These are phyloP conservation scores for Pagrus major DNA, from an alignment of 2,113 vertebrate genomes.

Conservation along the genomic window DNA sequence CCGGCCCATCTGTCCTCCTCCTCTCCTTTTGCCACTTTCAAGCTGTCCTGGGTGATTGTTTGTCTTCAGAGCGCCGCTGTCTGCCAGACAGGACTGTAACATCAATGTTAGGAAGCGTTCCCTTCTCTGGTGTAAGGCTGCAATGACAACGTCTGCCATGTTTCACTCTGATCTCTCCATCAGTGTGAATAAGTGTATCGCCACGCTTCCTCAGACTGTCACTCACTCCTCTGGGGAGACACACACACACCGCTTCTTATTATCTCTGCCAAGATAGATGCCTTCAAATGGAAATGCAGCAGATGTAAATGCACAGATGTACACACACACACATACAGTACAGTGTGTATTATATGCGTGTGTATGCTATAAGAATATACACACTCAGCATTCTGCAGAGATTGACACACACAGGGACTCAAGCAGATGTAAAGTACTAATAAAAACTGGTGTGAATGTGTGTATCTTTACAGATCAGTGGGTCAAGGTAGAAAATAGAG, in stretches of 20 bases:
- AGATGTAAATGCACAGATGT: constrained; percentile 39
- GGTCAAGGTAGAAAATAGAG: constrained; percentile 31
- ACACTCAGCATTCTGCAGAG: constrained; percentile 14
- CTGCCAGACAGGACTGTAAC: constrained; percentile 66
- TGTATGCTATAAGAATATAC: neutral
- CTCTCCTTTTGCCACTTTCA: constrained; percentile 29
- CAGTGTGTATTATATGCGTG: constrained; percentile 5
- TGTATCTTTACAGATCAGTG: constrained; percentile 24
- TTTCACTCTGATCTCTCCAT: constrained; percentile 85
- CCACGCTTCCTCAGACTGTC: constrained; percentile 78
- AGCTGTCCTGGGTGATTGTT: constrained; percentile 61
- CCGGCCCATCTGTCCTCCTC: constrained; percentile 21
- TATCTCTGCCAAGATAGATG: constrained; percentile 66
- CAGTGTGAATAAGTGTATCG: constrained; percentile 79
- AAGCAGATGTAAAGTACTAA: constrained; percentile 1
- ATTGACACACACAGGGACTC: neutral
- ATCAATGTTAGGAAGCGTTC: constrained; percentile 65
- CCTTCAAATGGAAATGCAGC: constrained; percentile 73
- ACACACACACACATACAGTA: neutral
- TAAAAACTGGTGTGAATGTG: neutral
- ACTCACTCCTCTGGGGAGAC: constrained; percentile 78
- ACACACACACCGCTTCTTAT: constrained; percentile 62
- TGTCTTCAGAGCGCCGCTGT: constrained; percentile 55
- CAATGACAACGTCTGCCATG: constrained; percentile 80
- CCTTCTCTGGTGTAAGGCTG: constrained; percentile 77